Evolutionary conservation across 92 coral and sea anemone genomes (phyloP), one percentile per base, ranked within the genome.

Genomic region (Zoanthus solanderi): DNA sequence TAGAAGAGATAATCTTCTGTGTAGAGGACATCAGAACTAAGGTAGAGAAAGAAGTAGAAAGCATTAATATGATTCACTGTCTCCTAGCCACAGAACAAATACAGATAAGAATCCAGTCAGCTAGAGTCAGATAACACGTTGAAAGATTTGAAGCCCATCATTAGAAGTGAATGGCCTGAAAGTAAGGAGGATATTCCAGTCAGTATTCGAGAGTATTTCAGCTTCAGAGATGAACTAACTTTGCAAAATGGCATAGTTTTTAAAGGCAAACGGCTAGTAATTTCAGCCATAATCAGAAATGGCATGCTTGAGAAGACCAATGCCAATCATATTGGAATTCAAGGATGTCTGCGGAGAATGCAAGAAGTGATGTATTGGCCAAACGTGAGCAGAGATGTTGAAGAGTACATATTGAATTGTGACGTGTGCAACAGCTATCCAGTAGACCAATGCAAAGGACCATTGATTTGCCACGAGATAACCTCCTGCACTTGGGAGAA

Each of bases 91-190:
- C 56, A 50, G 56, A 50, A 3, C 56, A 32, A 53, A 18, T 17
- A 7, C 69, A 11, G 66, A 46, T 7, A 13, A 69, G 30, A n/a
- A 88, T 84, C 45, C 74, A 66, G 46, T 14, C 47, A 58, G 89
- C 69, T 13, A 60, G 87, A 88, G 30, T 17, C 87, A 67, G 91
- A 88, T 69, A 29, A 75, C 0, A n/a, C 47, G 6, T 53, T 87
- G 48, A 66, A 63, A 69, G 89, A 76, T 71, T 81, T 84, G 13
- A 91, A 83, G 85, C 23, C 86, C 15, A 87, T 75, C 82, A 83
- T 87, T 15, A 87, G 76, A 83, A 57, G 88, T 56, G 91, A 88
- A 29, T 87, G 83, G 93, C 89, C 87, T 50, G 60, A 28, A 50
- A 77, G 15, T 48, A 91, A 37, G 72, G 85, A 76, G 9, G 57